These are phyloP conservation scores for Zaprionus taronus DNA, from an alignment of 1,140 invertebrate genomes.

Conservation along the genomic window DNA sequence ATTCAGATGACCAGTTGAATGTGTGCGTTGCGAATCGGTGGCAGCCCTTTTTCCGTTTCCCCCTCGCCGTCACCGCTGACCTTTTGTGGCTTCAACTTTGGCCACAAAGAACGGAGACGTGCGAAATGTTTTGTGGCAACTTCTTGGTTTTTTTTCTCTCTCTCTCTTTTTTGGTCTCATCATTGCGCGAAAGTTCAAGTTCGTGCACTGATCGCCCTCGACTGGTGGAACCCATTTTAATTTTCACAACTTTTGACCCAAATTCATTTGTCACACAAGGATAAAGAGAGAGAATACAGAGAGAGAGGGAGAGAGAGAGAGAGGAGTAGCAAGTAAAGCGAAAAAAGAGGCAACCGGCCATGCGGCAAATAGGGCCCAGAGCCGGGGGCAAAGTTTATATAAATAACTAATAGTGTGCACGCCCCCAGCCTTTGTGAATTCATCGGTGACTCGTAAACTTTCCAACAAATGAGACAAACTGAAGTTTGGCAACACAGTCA, in stretches of 20 bases:
- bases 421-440: conserved; percentile 23
- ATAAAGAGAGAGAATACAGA: neutral
- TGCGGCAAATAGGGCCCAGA: conserved; percentile 47
- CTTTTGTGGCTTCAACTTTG: conserved; percentile 19
- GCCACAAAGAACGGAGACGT: conserved; percentile 18
- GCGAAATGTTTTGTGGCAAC: conserved; percentile 55
- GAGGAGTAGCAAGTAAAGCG: neutral
- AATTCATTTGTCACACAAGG: conserved; percentile 73
- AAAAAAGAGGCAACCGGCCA: conserved; percentile 36
- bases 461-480: conserved; percentile 17
- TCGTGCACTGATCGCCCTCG: neutral
- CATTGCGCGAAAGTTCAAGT: conserved; percentile 16
- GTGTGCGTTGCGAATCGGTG: conserved; percentile 63
- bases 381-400: conserved; percentile 47
- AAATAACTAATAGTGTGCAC: conserved; percentile 74
- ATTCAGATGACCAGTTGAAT: conserved; percentile 74
- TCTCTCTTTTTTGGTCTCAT: conserved; percentile 15
- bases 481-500: conserved; percentile 14
- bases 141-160: neutral
- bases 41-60: conserved; percentile 30
- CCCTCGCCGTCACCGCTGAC: neutral
- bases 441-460: conserved; percentile 48
- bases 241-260: conserved; percentile 80
- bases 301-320: neutral
- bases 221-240: conserved; percentile 48